These are phyloP conservation scores for Puffinus mauretanicus DNA, from an alignment of 2,113 vertebrate genomes.

Conservation along the genomic window DNA sequence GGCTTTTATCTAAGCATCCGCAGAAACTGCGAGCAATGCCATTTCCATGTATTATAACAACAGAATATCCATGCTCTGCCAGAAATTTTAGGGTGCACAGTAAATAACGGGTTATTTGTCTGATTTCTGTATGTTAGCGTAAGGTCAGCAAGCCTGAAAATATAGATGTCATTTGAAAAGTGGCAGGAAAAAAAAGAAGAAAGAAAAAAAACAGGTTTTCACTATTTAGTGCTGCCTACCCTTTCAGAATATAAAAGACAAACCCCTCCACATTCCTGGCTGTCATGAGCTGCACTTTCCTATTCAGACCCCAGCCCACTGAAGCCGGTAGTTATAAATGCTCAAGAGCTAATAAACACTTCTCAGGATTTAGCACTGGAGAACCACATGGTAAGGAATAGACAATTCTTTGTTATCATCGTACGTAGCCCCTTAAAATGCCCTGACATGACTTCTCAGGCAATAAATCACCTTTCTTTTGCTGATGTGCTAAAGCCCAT, in stretches of 20 bases:
- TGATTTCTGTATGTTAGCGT: not conserved
- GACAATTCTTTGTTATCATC: conserved; percentile 28
- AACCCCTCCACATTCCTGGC: not conserved
- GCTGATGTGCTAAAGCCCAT: not conserved
- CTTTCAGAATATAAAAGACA: not conserved
- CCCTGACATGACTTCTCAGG: not conserved
- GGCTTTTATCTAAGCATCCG: rapidly evolving
- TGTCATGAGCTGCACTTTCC: not conserved
- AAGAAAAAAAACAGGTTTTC: not conserved
- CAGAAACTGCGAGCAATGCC: not conserved
- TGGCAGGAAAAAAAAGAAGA: not conserved
- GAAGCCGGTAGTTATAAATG: not conserved
- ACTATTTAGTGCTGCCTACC: not conserved
- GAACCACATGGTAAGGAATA: not conserved
- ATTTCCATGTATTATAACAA: not conserved
- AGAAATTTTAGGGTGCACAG: not conserved
- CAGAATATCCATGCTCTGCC: not conserved
- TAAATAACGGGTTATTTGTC: not conserved
- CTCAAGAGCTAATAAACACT: conserved; percentile 36
- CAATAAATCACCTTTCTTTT: conserved; percentile 19
- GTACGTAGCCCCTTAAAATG: not conserved
- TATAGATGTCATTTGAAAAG: not conserved
- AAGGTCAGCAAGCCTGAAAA: not conserved
- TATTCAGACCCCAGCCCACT: not conserved
- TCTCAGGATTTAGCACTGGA: not conserved